Base-by-base conservation (phyloP, 2,797 vertebrate genomes). In the Anguilla pacifica region DNA sequence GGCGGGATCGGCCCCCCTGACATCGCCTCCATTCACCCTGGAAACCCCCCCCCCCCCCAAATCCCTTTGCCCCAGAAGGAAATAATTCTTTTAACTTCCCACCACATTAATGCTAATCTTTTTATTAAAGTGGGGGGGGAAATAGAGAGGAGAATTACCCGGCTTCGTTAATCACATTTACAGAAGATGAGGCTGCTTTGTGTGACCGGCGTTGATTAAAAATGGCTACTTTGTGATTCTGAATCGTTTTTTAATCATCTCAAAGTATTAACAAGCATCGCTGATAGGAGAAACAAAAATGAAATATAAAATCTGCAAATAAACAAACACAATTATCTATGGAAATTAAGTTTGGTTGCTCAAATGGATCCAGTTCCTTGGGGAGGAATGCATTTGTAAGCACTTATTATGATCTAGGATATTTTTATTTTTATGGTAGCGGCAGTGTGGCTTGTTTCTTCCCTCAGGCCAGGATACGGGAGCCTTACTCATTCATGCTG, bases 71-170 rank as follows among this genome's bases (percentile, higher is more conserved):
- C 89, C 88, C 86, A 88, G 88, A 89, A 87, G 67, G 84, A 87
- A 88, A 90, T 91, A 91, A 93, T 92, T 89, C 87, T 85, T 88
- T 91, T 91, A 91, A 87, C 88, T 91, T 91, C 89, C 90, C 89
- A 87, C 84, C 90, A 92, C 89, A 91, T 92, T 92, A 93, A 90
- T 89, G 90, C 86, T 90, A 92, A 92, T 90, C 91, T 88, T 90
- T 90, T 91, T 91, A 90, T 89, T 90, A 88, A 90, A 90, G 86
- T 49, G 57, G 90, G 67, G 74, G 84, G 86, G 46, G 72, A 77
- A 90, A 67, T 70, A 85, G 85, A 61, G 85, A 85, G 67, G 39
- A 85, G 85, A 87, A 81, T 31, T 85, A 57, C 43, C 43, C 13
- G 85, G 10, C 39, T 49, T 59, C 28, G 19, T 88, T 82, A 86